A percentile compares a stretch with the other conserved stretches of the same genome.
Evolutionary conservation across 2,888 invertebrate species (phyloP).

Genomic region (Homarus gammarus): DNA sequence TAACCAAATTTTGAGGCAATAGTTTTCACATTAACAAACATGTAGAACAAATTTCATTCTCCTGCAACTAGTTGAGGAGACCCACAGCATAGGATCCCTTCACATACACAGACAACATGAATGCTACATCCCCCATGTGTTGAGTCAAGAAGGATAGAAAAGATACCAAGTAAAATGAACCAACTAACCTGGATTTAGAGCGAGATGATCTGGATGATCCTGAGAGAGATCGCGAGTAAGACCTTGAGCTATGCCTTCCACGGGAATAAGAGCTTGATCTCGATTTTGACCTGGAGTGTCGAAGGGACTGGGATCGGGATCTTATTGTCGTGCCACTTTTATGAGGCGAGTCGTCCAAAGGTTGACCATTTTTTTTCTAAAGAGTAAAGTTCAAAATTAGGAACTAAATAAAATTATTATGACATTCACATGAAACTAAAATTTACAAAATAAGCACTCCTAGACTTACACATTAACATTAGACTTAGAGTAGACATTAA

Average conservation of each 20-base stretch:
- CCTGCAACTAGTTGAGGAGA: no score
- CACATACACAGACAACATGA: no score
- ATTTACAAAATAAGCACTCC: no score
- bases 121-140: no score
- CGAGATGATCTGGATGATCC: constrained; percentile 55
- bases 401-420: no score
- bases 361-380: constrained; percentile 55
- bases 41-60: no score
- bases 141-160: not conserved
- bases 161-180: not conserved
- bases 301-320: constrained; percentile 40
- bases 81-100: no score
- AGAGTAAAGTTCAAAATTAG: not conserved
- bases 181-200: constrained; percentile 58
- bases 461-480: no score
- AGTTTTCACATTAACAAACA: no score
- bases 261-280: constrained; percentile 51
- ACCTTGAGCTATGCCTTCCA: constrained; percentile 45
- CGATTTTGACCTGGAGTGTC: constrained; percentile 22
- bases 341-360: constrained; percentile 29
- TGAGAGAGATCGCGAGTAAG: constrained; percentile 53
- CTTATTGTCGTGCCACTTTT: constrained; percentile 27
- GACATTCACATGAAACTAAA: no score
- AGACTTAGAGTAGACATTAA: no score
- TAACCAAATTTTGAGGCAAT: no score